Evolutionary conservation across 1,140 invertebrate species (phyloP), one percentile per base, ranked within the genome.

Genomic region (Sitophilus oryzae): DNA sequence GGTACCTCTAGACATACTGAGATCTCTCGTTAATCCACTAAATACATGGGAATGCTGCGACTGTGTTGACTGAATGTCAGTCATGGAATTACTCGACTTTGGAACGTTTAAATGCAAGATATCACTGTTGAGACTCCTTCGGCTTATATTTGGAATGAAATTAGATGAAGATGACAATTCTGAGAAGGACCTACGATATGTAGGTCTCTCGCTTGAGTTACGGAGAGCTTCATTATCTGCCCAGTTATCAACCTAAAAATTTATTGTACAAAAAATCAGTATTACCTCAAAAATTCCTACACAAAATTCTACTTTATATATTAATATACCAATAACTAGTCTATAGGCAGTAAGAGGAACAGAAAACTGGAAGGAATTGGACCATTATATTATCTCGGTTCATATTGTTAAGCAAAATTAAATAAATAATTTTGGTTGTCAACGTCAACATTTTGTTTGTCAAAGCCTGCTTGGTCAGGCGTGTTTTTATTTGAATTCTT

Each of bases 161-260:
- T 72, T 60, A 55, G 72, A 74, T 3, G 71, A 72, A 40, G 76
- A 75, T n/a, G 66, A 65, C 36, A 71, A 56, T 48, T 84, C 82
- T 0, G 82, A 84, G 41, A 84, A 82, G 0, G 82, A 84, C 60
- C 82, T 65, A 55, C 81, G 71, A 55, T 83, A 84, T 14, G 77
- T 78, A 1, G 81, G 74, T 18, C 65, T 69, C 70, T 76, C 67
- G 62, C 77, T 76, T 62, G 77, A 65, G 45, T 74, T 73, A 11
- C 74, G 68, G 1, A 77, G 72, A 49, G 73, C 70, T 58, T 75
- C 67, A 58, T 77, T 75, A 14, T 76, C 70, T 5, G 73, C 65
- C 59, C 73, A 75, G 54, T 77, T 66, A 42, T 75, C 74, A 6
- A 73, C 72, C 55, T 69, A 51, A 71, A 74, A 10, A 70, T 18